These are phyloP conservation scores for Donacobius atricapilla DNA, from an alignment of 2,113 vertebrate species.

Conservation along the genomic window DNA sequence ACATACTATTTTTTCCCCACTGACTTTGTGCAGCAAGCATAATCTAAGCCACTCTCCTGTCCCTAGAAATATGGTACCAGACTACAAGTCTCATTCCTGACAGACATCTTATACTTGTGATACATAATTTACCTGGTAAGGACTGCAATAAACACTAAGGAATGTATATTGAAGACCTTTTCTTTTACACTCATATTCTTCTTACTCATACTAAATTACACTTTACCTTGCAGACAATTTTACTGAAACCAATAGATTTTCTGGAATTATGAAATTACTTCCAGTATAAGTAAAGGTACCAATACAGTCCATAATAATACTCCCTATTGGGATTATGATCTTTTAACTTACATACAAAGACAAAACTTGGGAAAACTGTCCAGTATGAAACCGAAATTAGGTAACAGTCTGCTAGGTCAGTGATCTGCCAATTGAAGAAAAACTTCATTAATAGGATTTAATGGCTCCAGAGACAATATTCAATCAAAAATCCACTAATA, in stretches of 20 bases:
- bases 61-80: not conserved
- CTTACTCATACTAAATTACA: not conserved
- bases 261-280: not conserved
- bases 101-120: not conserved
- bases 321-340: not conserved
- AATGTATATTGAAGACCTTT: not conserved
- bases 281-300: not conserved
- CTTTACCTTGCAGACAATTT: not conserved
- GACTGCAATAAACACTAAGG: not conserved
- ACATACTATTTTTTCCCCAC: not conserved
- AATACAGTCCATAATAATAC: not conserved
- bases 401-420: not conserved
- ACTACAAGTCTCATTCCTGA: not conserved
- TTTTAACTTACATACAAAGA: not conserved
- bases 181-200: not conserved
- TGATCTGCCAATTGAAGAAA: not conserved
- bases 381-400: not conserved
- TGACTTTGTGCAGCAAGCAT: not conserved
- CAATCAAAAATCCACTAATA: slow-evolving; percentile 19
- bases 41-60: not conserved
- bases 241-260: not conserved
- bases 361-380: not conserved
- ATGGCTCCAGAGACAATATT: not conserved
- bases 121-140: not conserved
- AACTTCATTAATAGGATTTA: not conserved